Base-by-base conservation (phyloP, 2,113 vertebrate species). In the Drymodes brunneopygia region DNA sequence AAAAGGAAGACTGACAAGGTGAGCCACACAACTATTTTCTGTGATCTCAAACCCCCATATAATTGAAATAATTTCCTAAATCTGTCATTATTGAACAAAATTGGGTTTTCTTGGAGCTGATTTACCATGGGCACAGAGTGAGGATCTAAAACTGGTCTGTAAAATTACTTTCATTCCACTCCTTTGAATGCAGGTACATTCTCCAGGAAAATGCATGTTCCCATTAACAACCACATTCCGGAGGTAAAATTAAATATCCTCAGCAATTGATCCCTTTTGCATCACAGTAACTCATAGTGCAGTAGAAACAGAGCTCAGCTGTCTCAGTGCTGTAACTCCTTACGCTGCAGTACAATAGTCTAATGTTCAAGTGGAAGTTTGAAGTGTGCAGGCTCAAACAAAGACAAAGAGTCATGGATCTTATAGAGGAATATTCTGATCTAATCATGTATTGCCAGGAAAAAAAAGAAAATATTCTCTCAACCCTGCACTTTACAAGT, bases 281-380 rank as follows among this genome's bases (percentile, higher is more conserved):
- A 50, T 66, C 15, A 16, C 33, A 47, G 22, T 29, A 82, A 53
- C 11, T 72, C 22, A 42, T 3, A 23, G 8, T 47, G 8, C 8
- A 54, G 47, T 7, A 58, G 42, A 71, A 94, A 50, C 9, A 8
- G n/a, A 31, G 36, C 8, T 17, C 28, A 57, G 40, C 8, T 31
- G 14, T 31, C n/a, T 47, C 19, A 5, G 35, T 23, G 31, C 21
- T 77, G 10, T 24, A 69, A n/a, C 28, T 60, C 24, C n/a, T 78
- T 14, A 21, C 11, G 25, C n/a, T 62, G 10, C 19, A 36, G 19
- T 65, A 31, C 21, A 70, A n/a, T 4, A 45, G 12, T 35, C 25
- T 5, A 4, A 80, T 14, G 48, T 11, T 25, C 0, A 0, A 31
- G 24, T 75, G 29, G 24, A 69, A 20, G 44, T 9, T 57, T 58